phyloP scores from a whole-genome alignment of 2,113 vertebrate species.

The Rousettus leschenaultii region DNA sequence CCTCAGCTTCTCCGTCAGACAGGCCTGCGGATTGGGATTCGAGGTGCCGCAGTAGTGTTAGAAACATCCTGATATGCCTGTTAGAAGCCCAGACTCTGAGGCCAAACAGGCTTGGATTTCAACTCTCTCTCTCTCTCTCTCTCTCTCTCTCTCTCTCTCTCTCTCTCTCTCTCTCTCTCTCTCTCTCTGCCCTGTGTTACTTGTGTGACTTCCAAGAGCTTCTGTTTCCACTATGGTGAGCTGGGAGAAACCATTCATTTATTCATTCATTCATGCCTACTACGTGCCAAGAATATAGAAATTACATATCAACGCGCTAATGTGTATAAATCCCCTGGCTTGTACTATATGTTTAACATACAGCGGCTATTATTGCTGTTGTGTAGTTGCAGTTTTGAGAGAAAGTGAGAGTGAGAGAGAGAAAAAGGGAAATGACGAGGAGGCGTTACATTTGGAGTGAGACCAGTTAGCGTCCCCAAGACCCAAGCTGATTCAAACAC shows the following conservation, averaged over 20 bases:
- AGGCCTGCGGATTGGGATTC: neutral
- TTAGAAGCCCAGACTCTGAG: neutral
- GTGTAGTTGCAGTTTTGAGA: neutral
- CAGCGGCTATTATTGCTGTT: neutral
- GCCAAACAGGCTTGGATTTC: neutral
- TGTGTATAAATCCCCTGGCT: neutral
- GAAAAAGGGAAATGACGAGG: neutral
- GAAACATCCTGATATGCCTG: neutral
- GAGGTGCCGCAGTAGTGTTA: neutral
- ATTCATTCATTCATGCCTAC: neutral
- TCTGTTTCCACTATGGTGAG: neutral
- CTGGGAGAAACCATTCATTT: neutral
- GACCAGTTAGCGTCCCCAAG: neutral
- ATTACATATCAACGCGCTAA: neutral
- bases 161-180: slow-evolving; percentile 4
- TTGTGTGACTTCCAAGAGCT: neutral
- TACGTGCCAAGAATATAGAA: neutral
- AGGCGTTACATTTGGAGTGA: neutral
- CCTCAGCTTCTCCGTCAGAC: neutral
- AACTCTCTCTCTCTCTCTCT: neutral
- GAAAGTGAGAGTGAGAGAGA: neutral
- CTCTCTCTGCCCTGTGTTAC: neutral
- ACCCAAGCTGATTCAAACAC: neutral
- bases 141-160: no score
- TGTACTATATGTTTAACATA: neutral